These are phyloP conservation scores for Halocynthia roretzi DNA, from an alignment of 23 tunicate species.

Conservation along the genomic window DNA sequence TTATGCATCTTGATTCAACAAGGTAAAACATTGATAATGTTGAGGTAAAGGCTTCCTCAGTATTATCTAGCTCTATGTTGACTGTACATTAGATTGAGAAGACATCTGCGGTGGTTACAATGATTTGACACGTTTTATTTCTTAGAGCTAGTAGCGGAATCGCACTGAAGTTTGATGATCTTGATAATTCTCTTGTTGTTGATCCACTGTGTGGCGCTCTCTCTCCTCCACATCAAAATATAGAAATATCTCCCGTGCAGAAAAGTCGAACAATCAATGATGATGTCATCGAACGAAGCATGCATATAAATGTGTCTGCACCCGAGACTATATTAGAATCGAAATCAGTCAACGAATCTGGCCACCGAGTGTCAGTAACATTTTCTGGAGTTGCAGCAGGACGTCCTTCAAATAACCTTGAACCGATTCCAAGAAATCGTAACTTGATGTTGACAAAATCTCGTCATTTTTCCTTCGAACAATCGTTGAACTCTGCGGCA, in stretches of 20 bases:
- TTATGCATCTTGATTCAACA: constrained; percentile 49
- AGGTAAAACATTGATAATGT: constrained; percentile 29
- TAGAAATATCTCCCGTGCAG: constrained; percentile 1
- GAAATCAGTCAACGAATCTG: background rate
- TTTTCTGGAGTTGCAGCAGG: background rate
- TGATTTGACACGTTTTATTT: background rate
- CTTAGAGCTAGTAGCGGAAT: constrained; percentile 2
- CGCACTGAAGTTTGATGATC: constrained; percentile 4
- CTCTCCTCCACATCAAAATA: background rate
- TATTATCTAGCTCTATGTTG: too few species aligned
- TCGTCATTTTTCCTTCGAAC: constrained; percentile 11
- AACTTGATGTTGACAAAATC: background rate
- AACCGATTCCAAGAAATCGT: background rate
- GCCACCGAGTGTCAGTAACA: constrained; percentile 1
- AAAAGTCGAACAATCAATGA: background rate
- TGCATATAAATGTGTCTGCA: background rate
- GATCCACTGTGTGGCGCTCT: constrained; percentile 7
- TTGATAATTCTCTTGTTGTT: background rate
- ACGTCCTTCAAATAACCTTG: background rate
- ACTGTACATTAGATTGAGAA: too few species aligned
- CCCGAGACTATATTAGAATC: background rate
- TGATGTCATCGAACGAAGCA: background rate
- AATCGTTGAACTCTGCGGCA: background rate
- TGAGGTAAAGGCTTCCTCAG: too few species aligned
- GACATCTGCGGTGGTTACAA: too few species aligned